phyloP scores from a whole-genome alignment of 1,140 invertebrate genomes.

The Trialeurodes vaporariorum region DNA sequence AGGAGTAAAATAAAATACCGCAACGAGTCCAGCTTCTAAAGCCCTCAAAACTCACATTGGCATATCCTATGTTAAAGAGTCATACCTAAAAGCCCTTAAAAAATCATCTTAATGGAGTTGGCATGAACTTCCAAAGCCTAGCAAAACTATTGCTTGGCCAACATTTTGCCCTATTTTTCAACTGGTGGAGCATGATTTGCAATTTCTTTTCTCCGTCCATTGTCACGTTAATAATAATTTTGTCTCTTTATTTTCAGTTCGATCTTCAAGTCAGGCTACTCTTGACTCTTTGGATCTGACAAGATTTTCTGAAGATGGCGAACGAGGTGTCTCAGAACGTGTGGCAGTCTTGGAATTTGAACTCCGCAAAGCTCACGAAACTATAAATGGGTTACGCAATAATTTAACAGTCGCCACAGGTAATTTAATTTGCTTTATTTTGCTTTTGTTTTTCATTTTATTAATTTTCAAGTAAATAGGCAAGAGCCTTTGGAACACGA shows the following conservation, averaged over 20 bases:
- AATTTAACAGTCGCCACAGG: constrained; percentile 68
- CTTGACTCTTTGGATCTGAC: constrained; percentile 80
- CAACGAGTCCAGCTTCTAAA: too few relatives aligned
- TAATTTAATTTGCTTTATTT: constrained; percentile 27
- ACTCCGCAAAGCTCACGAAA: constrained; percentile 73
- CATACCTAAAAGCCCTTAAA: too few relatives aligned
- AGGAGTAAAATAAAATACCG: too few relatives aligned
- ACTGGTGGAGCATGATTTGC: constrained; percentile 12
- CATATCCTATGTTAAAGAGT: too few relatives aligned
- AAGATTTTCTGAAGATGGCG: constrained; percentile 77
- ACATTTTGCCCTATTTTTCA: constrained; percentile 12
- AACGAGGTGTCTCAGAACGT: constrained; percentile 56
- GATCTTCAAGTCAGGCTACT: constrained; percentile 77
- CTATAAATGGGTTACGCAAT: constrained; percentile 66
- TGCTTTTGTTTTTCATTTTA: too few relatives aligned
- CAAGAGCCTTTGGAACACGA: too few relatives aligned
- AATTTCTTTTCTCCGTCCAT: constrained; percentile 6
- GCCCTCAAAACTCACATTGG: too few relatives aligned
- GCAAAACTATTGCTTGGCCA: too few relatives aligned
- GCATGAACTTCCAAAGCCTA: too few relatives aligned
- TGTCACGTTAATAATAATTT: constrained; percentile 16
- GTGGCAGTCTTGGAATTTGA: constrained; percentile 83
- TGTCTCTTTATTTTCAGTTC: constrained; percentile 45
- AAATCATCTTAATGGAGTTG: too few relatives aligned
- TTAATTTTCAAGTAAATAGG: too few relatives aligned